Evolutionary conservation across 2,888 invertebrate genomes (phyloP).

Genomic region (Esperia sulphurella): DNA sequence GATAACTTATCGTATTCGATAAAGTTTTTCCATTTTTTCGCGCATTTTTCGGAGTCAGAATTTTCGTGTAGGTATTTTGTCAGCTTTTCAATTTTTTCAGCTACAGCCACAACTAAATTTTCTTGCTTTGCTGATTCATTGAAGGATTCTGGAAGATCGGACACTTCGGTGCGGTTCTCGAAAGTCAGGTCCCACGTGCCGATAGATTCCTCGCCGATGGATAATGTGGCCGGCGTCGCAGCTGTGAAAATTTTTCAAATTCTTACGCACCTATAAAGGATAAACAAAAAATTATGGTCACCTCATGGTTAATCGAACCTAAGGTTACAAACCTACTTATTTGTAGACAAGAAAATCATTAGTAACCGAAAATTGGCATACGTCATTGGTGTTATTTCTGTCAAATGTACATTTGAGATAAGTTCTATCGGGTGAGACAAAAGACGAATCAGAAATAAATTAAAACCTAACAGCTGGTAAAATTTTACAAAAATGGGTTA

Average conservation of each 20-base stretch:
- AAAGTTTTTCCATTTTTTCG: constrained; percentile 63
- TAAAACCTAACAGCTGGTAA: no score
- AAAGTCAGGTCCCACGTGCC: constrained; percentile 47
- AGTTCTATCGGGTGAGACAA: no score
- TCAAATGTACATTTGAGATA: no score
- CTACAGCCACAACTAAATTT: constrained; percentile 38
- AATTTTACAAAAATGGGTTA: no score
- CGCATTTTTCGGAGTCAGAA: constrained; percentile 25
- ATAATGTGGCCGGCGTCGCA: constrained; percentile 43
- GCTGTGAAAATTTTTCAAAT: constrained; percentile 65
- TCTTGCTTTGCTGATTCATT: constrained; percentile 40
- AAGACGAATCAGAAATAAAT: no score
- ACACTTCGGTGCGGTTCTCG: constrained; percentile 48
- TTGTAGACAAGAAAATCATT: no score
- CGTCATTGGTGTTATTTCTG: no score
- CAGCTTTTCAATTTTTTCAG: constrained; percentile 74
- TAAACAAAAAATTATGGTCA: constrained; percentile 3
- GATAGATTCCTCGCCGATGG: constrained; percentile 36
- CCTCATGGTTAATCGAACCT: no score
- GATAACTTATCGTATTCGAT: constrained; percentile 35
- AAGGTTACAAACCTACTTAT: no score
- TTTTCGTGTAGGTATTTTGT: constrained; percentile 61
- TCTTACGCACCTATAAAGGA: constrained; percentile 66
- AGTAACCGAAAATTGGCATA: no score
- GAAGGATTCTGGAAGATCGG: constrained; percentile 34